Evolutionary conservation across 2,797 vertebrate genomes (phyloP).

Genomic region (Clarias fuscus): DNA sequence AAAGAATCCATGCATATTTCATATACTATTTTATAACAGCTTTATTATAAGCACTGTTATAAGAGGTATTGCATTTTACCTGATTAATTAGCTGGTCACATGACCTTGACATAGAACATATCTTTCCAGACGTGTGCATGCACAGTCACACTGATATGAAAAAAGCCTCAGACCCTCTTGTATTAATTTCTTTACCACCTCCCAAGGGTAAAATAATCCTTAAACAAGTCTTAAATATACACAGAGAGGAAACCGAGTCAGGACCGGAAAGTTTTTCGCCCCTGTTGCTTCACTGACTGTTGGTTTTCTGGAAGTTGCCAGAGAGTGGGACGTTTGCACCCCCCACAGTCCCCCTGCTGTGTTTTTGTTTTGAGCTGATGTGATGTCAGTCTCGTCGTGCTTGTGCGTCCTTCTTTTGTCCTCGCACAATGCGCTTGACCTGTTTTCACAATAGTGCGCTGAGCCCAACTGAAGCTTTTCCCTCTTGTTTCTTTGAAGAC

Average conservation of each 20-base stretch:
- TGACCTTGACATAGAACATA: not conserved
- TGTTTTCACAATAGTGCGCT: slow-evolving; percentile 64
- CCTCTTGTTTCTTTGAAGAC: slow-evolving; percentile 57
- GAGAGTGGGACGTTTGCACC: slow-evolving; percentile 39
- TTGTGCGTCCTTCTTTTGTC: slow-evolving; percentile 68
- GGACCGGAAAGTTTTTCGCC: slow-evolving; percentile 3
- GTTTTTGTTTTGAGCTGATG: slow-evolving; percentile 71
- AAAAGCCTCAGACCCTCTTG: not conserved
- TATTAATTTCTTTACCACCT: not conserved
- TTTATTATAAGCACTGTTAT: not conserved
- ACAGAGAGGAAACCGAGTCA: slow-evolving; percentile 26
- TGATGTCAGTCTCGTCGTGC: slow-evolving; percentile 75
- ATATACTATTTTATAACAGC: not conserved
- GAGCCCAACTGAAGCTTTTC: slow-evolving; percentile 41
- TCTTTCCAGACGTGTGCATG: not conserved
- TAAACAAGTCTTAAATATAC: not conserved
- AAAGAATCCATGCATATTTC: not conserved
- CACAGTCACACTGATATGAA: not conserved
- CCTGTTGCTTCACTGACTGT: slow-evolving; percentile 18
- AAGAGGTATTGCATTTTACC: not conserved
- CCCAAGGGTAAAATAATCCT: not conserved
- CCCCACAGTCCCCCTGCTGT: slow-evolving; percentile 65
- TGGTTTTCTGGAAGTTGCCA: slow-evolving; percentile 55
- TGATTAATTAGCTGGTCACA: not conserved
- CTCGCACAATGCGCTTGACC: slow-evolving; percentile 67